These are phyloP conservation scores for Spinus olivaceus DNA, from an alignment of 2,797 vertebrate genomes.

Conservation along the genomic window DNA sequence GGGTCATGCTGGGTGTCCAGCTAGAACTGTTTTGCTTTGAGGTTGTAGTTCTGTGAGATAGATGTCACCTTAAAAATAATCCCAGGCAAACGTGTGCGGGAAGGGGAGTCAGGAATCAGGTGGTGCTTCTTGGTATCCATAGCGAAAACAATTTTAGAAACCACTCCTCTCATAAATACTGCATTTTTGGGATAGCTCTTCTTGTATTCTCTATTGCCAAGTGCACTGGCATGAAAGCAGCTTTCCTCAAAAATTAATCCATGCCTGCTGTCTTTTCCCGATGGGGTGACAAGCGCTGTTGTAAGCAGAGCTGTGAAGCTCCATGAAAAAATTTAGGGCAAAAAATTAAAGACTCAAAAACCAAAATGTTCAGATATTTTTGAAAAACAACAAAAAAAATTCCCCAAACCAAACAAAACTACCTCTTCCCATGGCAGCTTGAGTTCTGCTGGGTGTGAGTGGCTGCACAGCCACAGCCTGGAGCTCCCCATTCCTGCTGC, in stretches of 20 bases:
- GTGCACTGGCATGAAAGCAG: constrained; percentile 41
- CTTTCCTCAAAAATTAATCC: constrained; percentile 59
- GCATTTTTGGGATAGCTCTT: constrained; percentile 43
- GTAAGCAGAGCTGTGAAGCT: neutral
- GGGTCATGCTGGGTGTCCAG: neutral
- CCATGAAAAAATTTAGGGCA: neutral
- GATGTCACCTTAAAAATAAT: constrained; percentile 15
- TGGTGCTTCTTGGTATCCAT: constrained; percentile 44
- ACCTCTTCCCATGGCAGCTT: neutral
- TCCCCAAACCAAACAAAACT: accelerated
- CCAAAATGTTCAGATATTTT: neutral
- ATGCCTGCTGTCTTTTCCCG: constrained; percentile 41
- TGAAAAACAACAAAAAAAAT: no score
- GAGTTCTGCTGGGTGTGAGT: neutral
- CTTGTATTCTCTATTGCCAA: constrained; percentile 48
- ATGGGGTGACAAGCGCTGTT: neutral
- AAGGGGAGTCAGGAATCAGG: constrained; percentile 31
- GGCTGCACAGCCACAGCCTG: neutral
- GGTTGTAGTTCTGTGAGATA: neutral
- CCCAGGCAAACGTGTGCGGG: neutral
- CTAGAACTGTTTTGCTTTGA: neutral
- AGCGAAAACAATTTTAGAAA: constrained; percentile 58
- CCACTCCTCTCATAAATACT: constrained; percentile 59
- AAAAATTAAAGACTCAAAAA: neutral
- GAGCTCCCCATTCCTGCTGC: neutral